Base-by-base conservation (phyloP, 2,113 vertebrate genomes). In the Pedionomus torquatus region DNA sequence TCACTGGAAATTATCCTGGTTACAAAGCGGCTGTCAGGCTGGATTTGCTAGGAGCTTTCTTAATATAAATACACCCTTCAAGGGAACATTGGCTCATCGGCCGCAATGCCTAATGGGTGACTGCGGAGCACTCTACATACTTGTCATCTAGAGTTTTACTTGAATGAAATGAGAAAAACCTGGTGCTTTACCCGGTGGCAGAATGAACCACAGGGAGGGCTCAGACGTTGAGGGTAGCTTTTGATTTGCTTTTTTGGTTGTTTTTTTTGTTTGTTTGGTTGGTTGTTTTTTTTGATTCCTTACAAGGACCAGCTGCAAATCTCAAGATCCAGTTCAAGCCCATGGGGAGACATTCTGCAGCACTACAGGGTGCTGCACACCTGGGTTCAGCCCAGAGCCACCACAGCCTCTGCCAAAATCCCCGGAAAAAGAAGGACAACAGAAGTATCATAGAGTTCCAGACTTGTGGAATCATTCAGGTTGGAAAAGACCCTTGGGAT, bases 341-440 rank as follows among this genome's bases (percentile, higher is more conserved):
- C 43, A 23, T 1, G 37, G 17, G 17, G 21, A 39, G 60, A 43
- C 39, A 7, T 28, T 61, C 35, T 39, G 46, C 51, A 41, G 1
- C 4, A 3, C 51, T 17, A 6, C 0, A 6, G 25, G 3, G 35
- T 13, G 60, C 80, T 25, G 3, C 52, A n/a, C 1, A 1, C 69
- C 55, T 2, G 10, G n/a, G 52, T 33, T 25, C n/a, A 3, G 1
- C 20, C 48, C 65, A 7, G n/a, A 72, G 43, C 18, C 58, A 33
- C 33, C 17, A 2, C 2, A 41, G 3, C 35, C 13, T 69, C 41
- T 0, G 1, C 49, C 20, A 35, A 75, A 63, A 81, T 33, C 35
- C 35, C 63, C 10, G 55, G 11, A 24, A 19, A 37, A 61, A 41
- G 48, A 2, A 28, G 69, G 48, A 25, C 70, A 71, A 43, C 23